These are phyloP conservation scores for Scaptomyza reducta DNA, from an alignment of 2,888 invertebrate species.

Conservation along the genomic window DNA sequence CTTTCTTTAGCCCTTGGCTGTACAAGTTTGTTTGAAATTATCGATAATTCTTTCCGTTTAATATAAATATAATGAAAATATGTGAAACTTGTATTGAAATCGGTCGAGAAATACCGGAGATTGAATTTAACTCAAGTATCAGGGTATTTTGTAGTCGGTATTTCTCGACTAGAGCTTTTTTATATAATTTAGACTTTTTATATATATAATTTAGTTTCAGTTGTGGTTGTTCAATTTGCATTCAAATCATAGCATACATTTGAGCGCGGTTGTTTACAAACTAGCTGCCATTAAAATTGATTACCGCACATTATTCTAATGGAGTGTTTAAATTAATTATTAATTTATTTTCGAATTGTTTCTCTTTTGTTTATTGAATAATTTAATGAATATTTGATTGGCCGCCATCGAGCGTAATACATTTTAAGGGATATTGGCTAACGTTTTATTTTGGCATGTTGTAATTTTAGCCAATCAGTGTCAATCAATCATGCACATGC, in stretches of 20 bases:
- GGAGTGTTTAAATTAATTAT: no score
- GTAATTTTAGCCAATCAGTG: conserved; percentile 59
- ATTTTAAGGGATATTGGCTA: conserved; percentile 9
- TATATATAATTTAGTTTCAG: neutral
- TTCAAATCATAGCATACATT: conserved; percentile 19
- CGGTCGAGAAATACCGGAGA: no score
- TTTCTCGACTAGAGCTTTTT: neutral
- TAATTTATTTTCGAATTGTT: no score
- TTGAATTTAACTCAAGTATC: no score
- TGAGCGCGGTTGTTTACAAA: conserved; percentile 1
- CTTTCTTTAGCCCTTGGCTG: no score
- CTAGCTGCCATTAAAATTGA: neutral
- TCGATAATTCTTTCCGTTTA: no score
- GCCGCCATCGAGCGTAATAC: neutral
- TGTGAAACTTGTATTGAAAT: no score
- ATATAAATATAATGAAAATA: no score
- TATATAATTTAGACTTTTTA: neutral
- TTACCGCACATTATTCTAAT: neutral
- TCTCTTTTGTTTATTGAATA: no score
- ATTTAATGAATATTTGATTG: conserved; percentile 5
- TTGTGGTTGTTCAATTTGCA: neutral
- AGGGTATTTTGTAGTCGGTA: no score
- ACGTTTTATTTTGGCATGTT: conserved; percentile 30
- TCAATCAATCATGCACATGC: conserved; percentile 63
- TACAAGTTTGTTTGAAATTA: no score